Conservation (phyloP, 2,113 vertebrate species). For the Neomonachus schauinslandi region DNA sequence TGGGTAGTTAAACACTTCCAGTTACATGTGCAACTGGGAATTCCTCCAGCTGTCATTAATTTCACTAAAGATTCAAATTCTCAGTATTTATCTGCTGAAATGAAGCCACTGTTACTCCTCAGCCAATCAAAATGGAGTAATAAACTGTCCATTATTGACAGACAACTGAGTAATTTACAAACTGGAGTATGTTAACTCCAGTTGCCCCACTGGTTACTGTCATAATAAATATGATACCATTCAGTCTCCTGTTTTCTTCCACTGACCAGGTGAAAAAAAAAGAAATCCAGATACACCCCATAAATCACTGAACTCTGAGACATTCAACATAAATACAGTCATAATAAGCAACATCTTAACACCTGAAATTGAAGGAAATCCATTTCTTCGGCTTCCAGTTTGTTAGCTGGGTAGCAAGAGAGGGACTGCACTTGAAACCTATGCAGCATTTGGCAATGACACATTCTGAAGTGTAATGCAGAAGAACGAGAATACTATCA, state of each 20-base stretch:
- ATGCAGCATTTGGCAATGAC: neutral
- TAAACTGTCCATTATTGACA: neutral
- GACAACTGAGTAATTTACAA: conserved; percentile 23
- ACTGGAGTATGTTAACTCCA: conserved; percentile 8
- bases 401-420: neutral
- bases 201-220: neutral
- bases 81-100: conserved; percentile 58
- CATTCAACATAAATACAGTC: neutral
- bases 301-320: neutral
- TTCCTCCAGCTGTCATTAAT: conserved; percentile 75
- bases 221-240: conserved; percentile 5
- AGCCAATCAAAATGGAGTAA: conserved; percentile 51
- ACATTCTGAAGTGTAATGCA: conserved; percentile 7
- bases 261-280: neutral
- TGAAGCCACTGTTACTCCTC: conserved; percentile 23
- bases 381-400: neutral
- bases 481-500: conserved; percentile 23
- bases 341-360: neutral
- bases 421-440: neutral
- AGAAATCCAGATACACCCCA: neutral
- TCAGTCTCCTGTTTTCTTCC: conserved; percentile 8
- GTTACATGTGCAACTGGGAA: conserved; percentile 73
- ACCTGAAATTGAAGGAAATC: conserved; percentile 7
- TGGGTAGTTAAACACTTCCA: conserved; percentile 57
- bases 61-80: conserved; percentile 56